Base-by-base conservation (phyloP, 2,797 vertebrate species). In the Loris lydekkerianus region DNA sequence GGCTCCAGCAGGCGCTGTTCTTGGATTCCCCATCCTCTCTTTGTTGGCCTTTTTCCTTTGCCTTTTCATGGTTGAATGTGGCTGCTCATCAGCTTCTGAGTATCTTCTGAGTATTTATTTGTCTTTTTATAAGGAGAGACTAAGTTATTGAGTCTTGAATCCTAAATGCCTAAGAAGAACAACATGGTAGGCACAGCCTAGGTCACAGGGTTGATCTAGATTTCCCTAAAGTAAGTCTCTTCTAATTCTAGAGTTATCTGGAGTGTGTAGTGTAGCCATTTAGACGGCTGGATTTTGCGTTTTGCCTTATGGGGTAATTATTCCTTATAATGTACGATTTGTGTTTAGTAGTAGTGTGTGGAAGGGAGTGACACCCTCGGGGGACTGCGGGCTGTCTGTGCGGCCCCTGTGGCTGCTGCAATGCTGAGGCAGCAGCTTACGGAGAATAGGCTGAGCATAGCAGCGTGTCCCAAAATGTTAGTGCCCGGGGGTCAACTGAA, bases 211-310 rank as follows among this genome's bases (percentile, higher is more conserved):
- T 83, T 83, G 17, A 67, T 76, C 27, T 70, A 76, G 46, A 85
- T 96, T 89, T 40, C 34, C 20, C 20, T 81, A 31, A 53, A 25
- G 4, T 29, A 58, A 29, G 4, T 70, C 23, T 82, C 72, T 70
- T 73, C 23, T 72, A 73, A 49, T 90, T 88, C 23, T 81, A 46
- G 40, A 72, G 31, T 86, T 93, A n/a, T 70, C 67, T 96, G 60
- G 67, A 60, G 49, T 49, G 29, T 60, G 31, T 58, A 80, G 13
- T 72, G 37, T 5, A 95, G 34, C 58, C 53, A 75, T 85, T 49
- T 82, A 70, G 20, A 53, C 78, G 34, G 40, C 83, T 92, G 77
- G 83, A 58, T 37, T 95, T 93, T 92, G 67, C 31, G 43, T 61
- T 93, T 89, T 93, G 8, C 76, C 13, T 82, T 86, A 43, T 81